Evolutionary conservation across 2,113 vertebrate genomes (phyloP).

Genomic region (Anhinga rufa): DNA sequence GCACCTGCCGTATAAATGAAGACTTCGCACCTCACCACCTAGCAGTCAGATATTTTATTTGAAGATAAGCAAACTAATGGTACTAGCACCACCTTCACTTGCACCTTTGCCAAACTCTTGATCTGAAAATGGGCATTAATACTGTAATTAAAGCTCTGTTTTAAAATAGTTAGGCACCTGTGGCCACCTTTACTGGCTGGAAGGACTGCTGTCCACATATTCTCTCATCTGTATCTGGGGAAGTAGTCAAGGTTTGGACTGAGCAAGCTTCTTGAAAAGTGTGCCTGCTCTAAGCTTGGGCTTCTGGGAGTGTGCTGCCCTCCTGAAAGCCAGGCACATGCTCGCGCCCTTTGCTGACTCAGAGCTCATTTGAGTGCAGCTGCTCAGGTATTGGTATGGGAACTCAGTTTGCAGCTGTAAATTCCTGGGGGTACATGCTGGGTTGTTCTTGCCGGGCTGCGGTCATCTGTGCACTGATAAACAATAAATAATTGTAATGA

Average conservation of each 20-base stretch:
- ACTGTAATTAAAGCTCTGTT: not conserved
- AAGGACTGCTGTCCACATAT: not conserved
- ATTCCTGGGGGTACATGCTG: not conserved
- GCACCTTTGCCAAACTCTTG: not conserved
- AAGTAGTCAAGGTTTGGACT: not conserved
- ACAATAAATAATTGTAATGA: slow-evolving; percentile 34
- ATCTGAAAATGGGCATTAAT: not conserved
- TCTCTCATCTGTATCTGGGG: not conserved
- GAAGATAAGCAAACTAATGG: not conserved
- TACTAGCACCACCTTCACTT: not conserved
- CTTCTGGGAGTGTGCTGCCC: fast-evolving
- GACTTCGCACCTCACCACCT: not conserved
- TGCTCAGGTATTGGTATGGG: not conserved
- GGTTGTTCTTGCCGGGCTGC: not conserved
- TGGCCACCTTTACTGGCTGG: not conserved
- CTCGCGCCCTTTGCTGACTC: not conserved
- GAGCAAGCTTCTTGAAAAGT: not conserved
- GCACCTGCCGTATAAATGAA: not conserved
- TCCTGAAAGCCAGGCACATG: not conserved
- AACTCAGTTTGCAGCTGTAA: not conserved
- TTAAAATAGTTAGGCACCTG: not conserved
- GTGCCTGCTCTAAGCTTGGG: not conserved
- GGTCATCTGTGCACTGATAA: not conserved
- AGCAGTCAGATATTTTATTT: not conserved
- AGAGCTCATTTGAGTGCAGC: not conserved